Conservation (phyloP, 2,888 invertebrate genomes). For the Orgyia antiqua region DNA sequence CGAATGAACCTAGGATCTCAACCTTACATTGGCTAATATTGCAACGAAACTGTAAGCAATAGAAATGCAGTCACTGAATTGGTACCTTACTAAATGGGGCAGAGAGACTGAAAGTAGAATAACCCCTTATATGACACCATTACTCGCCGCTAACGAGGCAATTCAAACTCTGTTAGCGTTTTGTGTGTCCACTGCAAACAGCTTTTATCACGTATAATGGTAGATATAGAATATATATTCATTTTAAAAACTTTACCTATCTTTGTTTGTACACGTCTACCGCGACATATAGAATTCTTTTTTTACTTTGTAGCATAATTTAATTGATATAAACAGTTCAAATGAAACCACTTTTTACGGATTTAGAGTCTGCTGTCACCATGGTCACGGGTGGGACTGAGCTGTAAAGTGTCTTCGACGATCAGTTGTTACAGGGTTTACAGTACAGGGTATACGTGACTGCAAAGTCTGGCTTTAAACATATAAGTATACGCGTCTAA, state of each 20-base stretch:
- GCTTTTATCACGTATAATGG: slow-evolving; percentile 48
- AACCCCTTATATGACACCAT: slow-evolving; percentile 34
- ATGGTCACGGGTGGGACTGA: background rate
- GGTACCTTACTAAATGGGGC: slow-evolving; percentile 20
- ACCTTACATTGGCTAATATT: too few species aligned
- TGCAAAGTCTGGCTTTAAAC: too few species aligned
- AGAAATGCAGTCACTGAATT: slow-evolving; percentile 25
- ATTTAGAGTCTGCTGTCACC: background rate
- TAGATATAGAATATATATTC: slow-evolving; percentile 39
- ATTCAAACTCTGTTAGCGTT: slow-evolving; percentile 48
- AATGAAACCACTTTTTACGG: too few species aligned
- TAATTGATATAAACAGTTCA: too few species aligned
- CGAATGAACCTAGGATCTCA: too few species aligned
- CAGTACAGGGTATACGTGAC: too few species aligned
- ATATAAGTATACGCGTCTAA: too few species aligned
- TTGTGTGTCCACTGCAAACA: slow-evolving; percentile 40
- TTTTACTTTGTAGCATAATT: slow-evolving; percentile 13
- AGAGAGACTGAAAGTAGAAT: slow-evolving; percentile 28
- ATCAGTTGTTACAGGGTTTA: too few species aligned
- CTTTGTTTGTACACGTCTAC: slow-evolving; percentile 16
- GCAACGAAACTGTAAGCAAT: too few species aligned
- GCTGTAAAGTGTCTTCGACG: too few species aligned
- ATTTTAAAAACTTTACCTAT: slow-evolving; percentile 22
- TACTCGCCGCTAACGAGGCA: slow-evolving; percentile 48
- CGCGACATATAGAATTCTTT: slow-evolving; percentile 17